Conservation (phyloP, 1,140 invertebrate genomes). For the Yoshiicerus persimilis region DNA sequence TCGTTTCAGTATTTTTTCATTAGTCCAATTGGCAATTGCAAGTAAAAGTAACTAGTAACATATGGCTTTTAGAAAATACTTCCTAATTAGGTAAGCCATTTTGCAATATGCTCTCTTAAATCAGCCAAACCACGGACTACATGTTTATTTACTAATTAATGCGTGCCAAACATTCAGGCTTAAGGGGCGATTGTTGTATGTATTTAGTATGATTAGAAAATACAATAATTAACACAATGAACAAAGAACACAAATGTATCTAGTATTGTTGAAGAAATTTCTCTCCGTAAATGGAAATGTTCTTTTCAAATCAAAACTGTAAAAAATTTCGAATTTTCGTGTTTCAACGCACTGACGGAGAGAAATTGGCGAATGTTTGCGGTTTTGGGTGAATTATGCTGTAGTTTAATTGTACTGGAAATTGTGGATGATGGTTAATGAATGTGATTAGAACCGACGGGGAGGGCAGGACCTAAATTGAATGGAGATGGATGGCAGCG, state of each 20-base stretch:
- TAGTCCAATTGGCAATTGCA: not conserved
- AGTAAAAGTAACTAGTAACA: not conserved
- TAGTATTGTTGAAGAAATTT: not conserved
- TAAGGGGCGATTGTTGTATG: not conserved
- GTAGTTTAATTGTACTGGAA: not conserved
- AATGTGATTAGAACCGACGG: conserved; percentile 30
- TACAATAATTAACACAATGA: not conserved
- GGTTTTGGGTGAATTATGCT: not conserved
- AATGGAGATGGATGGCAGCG: conserved; percentile 49
- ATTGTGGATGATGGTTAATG: not conserved
- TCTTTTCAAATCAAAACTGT: not conserved
- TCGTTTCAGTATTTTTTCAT: not conserved
- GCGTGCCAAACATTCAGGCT: not conserved
- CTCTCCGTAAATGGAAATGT: not conserved
- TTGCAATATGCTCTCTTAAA: not conserved
- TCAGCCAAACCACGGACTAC: not conserved
- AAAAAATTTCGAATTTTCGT: not conserved
- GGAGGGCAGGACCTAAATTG: conserved; percentile 60
- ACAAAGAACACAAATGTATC: not conserved
- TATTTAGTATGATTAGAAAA: not conserved
- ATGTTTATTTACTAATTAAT: not conserved
- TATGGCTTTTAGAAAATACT: not conserved
- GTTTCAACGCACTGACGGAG: not conserved
- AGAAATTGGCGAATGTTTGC: not conserved
- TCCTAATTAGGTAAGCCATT: not conserved